A percentile compares a stretch with the other conserved stretches of the same genome.
Conservation (phyloP, 2,113 vertebrate genomes). For the Rhombomys opimus region DNA sequence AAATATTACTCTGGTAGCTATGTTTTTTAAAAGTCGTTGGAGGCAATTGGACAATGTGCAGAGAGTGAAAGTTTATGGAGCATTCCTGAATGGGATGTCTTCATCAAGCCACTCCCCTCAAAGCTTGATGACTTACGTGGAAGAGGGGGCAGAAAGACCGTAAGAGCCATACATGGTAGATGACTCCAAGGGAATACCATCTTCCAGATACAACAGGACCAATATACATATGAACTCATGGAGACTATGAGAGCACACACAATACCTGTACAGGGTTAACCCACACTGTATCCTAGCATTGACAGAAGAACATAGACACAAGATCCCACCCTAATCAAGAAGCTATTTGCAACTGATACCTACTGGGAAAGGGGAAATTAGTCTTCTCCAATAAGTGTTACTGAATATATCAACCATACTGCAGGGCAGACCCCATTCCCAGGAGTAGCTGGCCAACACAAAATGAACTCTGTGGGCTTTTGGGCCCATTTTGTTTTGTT, state of each 20-base stretch:
- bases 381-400: background rate
- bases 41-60: background rate
- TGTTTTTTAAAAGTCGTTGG: background rate
- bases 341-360: background rate
- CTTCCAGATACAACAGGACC: background rate
- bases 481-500: background rate
- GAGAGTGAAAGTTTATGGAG: background rate
- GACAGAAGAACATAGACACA: background rate
- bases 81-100: background rate
- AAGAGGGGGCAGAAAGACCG: background rate
- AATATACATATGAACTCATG: background rate
- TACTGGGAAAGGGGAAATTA: background rate
- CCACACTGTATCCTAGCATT: background rate
- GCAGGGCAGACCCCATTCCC: background rate
- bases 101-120: background rate
- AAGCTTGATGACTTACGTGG: background rate
- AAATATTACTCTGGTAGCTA: slow-evolving; percentile 7
- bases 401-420: background rate
- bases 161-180: background rate
- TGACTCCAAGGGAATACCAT: background rate
- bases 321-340: background rate
- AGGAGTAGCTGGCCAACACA: background rate
- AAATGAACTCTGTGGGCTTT: background rate
- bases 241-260: background rate
- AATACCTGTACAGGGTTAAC: background rate